Evolutionary conservation across 2,888 invertebrate genomes (phyloP), one percentile per base, ranked within the genome.

Genomic region (Lasioglossum villosulum): DNA sequence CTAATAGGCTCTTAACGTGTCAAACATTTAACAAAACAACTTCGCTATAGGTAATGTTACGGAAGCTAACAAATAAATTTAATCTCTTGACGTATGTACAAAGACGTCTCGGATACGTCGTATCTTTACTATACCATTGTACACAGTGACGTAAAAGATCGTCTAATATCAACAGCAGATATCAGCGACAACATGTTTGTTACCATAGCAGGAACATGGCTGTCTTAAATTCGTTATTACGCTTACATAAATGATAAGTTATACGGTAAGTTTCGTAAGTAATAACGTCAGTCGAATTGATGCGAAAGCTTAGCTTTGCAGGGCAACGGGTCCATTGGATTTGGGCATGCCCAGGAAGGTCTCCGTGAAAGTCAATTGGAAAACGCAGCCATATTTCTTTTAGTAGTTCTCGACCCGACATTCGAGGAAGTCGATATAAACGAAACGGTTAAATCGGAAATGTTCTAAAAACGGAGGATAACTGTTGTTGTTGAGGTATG

Each of bases 21-120:
- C 98, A 98, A 0, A 97, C 97, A 93, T 96, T 98, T 92, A 97
- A 97, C n/a, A 97, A 97, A 93, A 96, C 97, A 91, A 96, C 96
- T 52, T 97, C 97, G 4, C 95, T 98, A 6, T 97, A 97, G 95
- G 98, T 95, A 92, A 91, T 76, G 52, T 10, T 45, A 16, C 34
- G 1, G 23, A 68, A 68, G 10, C 37, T 34, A 23, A 19, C n/a
- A 30, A 34, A 63, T 34, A 8, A 34, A 56, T 56, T 23, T 56
- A 56, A 56, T 12, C 56, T 12, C n/a, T 56, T n/a, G 56, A n/a
- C 56, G 56, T 56, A 56, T 56, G 56, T 10, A n/a, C 23, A n/a
- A 56, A 56, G 8, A 56, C 56, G n/a, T 12, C n/a, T 56, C n/a
- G 56, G 56, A 12, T n/a, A 56, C 56, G 56, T 56, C n/a, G n/a